A percentile compares a stretch with the other conserved stretches of the same genome.
Conservation (phyloP, 2,113 vertebrate species). For the Oncorhynchus tshawytscha region DNA sequence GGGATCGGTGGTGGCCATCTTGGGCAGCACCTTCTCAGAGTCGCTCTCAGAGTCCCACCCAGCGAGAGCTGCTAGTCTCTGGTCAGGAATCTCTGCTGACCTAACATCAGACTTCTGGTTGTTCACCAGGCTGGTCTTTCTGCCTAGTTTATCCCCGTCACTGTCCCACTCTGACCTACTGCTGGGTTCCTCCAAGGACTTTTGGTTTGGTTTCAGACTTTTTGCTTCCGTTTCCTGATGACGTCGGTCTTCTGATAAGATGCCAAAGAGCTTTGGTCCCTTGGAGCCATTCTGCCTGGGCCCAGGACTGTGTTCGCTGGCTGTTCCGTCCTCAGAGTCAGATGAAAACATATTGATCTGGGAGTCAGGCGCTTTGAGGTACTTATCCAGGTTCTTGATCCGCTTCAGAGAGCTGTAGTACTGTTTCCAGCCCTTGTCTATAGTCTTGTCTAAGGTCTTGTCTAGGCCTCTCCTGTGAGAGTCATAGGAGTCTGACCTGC, state of each 20-base stretch:
- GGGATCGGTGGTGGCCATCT: slow-evolving; percentile 45
- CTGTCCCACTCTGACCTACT: slow-evolving; percentile 69
- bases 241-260: slow-evolving; percentile 26
- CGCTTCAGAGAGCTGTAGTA: slow-evolving; percentile 68
- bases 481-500: slow-evolving; percentile 79
- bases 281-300: slow-evolving; percentile 27
- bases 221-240: slow-evolving; percentile 58
- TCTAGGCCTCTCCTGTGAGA: slow-evolving; percentile 67
- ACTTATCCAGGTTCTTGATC: slow-evolving; percentile 66
- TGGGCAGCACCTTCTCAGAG: slow-evolving; percentile 68
- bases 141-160: slow-evolving; percentile 67
- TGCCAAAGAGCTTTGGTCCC: slow-evolving; percentile 41
- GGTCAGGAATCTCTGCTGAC: slow-evolving; percentile 46
- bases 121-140: slow-evolving; percentile 40
- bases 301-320: slow-evolving; percentile 46
- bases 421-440: slow-evolving; percentile 61
- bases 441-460: too few species aligned
- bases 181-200: slow-evolving; percentile 55
- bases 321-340: slow-evolving; percentile 42
- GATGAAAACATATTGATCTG: slow-evolving; percentile 31
- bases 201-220: slow-evolving; percentile 34
- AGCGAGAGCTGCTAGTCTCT: slow-evolving; percentile 69
- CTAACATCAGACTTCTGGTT: slow-evolving; percentile 54
- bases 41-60: slow-evolving; percentile 89
- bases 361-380: slow-evolving; percentile 28